phyloP scores from a whole-genome alignment of 23 tunicate genomes.

The Diplosoma virens region DNA sequence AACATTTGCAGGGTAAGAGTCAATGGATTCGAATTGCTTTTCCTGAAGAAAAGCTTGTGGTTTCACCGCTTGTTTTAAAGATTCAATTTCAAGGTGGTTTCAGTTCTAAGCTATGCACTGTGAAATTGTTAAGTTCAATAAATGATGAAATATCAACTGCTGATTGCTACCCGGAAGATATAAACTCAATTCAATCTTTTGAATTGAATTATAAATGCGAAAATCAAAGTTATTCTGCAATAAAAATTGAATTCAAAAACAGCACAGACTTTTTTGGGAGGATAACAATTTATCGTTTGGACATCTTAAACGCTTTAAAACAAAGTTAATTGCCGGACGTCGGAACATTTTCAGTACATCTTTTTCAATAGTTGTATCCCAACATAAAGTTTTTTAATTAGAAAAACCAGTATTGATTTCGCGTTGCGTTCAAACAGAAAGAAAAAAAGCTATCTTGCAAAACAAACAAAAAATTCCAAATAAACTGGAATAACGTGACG shows the following conservation, averaged over 20 bases:
- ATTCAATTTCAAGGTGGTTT: slow-evolving; percentile 99
- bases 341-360: too few species aligned
- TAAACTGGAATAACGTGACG: too few species aligned
- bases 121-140: background rate
- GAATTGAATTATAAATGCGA: background rate
- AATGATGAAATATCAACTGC: background rate
- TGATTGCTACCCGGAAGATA: slow-evolving; percentile 80
- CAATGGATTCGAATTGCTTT: slow-evolving; percentile 75
- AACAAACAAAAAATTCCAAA: too few species aligned
- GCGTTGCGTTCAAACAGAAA: too few species aligned
- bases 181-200: slow-evolving; percentile 59
- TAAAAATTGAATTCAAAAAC: slow-evolving; percentile 36
- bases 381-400: too few species aligned
- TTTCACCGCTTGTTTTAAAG: background rate
- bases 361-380: too few species aligned
- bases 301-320: slow-evolving; percentile 13
- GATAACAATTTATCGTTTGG: slow-evolving; percentile 49
- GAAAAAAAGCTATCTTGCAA: too few species aligned
- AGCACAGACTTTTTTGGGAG: slow-evolving; percentile 84
- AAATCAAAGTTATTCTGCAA: background rate
- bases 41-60: slow-evolving; percentile 14
- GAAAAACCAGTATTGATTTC: too few species aligned
- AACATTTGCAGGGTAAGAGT: slow-evolving; percentile 35
- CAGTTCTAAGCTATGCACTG: slow-evolving; percentile 59
- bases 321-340: too few species aligned